A percentile compares a stretch with the other conserved stretches of the same genome.
phyloP scores from a whole-genome alignment of 2,797 vertebrate species.

The Poeciliopsis infans region DNA sequence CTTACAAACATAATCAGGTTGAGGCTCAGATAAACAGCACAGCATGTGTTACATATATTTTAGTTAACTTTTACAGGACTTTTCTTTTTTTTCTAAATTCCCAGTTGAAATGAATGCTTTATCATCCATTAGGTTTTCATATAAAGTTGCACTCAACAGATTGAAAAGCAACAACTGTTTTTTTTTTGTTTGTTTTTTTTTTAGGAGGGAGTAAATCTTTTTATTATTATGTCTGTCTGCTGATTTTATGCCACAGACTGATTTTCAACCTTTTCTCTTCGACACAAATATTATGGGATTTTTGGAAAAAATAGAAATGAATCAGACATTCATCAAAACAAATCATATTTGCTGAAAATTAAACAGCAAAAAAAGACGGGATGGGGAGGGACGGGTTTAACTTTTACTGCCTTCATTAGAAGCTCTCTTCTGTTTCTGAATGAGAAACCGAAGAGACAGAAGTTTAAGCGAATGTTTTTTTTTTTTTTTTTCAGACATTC shows the following conservation, averaged over 20 bases:
- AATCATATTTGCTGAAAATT: neutral
- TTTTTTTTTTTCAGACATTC: neutral
- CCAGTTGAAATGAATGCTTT: neutral
- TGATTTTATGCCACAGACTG: neutral
- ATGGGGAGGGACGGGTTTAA: neutral
- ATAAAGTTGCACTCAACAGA: neutral
- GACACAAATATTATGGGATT: neutral
- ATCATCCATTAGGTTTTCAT: neutral
- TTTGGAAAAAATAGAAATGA: neutral
- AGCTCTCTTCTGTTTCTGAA: neutral
- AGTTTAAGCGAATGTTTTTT: neutral
- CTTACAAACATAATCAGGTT: neutral
- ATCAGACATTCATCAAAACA: neutral
- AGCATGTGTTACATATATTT: neutral
- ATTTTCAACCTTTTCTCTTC: neutral
- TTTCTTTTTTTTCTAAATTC: neutral
- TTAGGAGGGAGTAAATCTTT: neutral
- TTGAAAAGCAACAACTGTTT: neutral
- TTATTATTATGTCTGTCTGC: neutral
- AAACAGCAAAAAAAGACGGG: neutral
- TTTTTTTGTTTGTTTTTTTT: too few relatives aligned
- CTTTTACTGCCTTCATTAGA: neutral
- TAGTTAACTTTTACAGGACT: neutral
- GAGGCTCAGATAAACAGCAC: neutral
- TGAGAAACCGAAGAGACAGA: too few relatives aligned